Conservation (phyloP, 2,113 vertebrate species). For the Turnix velox region DNA sequence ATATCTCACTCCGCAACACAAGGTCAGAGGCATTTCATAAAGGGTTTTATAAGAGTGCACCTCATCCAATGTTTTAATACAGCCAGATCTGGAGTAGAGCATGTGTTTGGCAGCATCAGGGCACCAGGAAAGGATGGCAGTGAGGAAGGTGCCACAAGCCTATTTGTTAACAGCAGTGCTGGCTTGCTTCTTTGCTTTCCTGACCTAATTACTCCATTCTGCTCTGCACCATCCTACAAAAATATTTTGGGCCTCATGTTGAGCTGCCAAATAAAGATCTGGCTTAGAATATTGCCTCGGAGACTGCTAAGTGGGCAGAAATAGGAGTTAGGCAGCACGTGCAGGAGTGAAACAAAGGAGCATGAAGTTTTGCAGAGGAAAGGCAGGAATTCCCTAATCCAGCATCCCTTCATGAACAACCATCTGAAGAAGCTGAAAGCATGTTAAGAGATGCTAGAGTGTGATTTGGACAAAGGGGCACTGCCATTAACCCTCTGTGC, state of each 20-base stretch:
- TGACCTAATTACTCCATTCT: not conserved
- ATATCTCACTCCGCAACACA: not conserved
- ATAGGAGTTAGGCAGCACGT: not conserved
- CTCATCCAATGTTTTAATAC: not conserved
- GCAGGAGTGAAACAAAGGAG: not conserved
- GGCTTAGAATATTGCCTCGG: not conserved
- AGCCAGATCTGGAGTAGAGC: not conserved
- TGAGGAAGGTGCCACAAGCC: not conserved
- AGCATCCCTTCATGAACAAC: not conserved
- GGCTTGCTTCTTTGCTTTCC: not conserved
- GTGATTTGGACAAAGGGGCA: not conserved
- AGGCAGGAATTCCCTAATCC: not conserved
- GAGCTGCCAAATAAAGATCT: not conserved
- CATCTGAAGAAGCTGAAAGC: not conserved
- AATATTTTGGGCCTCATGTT: not conserved
- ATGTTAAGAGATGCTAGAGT: fast-evolving
- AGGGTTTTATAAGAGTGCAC: not conserved
- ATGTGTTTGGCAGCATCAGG: not conserved
- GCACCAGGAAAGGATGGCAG: not conserved
- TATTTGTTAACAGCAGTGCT: not conserved
- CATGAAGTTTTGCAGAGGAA: not conserved
- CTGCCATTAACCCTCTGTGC: not conserved
- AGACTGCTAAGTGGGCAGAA: not conserved
- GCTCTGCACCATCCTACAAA: not conserved
- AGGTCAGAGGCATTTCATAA: not conserved